Evolutionary conservation across 2,113 vertebrate species (phyloP), one percentile per base, ranked within the genome.

Genomic region (Megaceryle maxima): DNA sequence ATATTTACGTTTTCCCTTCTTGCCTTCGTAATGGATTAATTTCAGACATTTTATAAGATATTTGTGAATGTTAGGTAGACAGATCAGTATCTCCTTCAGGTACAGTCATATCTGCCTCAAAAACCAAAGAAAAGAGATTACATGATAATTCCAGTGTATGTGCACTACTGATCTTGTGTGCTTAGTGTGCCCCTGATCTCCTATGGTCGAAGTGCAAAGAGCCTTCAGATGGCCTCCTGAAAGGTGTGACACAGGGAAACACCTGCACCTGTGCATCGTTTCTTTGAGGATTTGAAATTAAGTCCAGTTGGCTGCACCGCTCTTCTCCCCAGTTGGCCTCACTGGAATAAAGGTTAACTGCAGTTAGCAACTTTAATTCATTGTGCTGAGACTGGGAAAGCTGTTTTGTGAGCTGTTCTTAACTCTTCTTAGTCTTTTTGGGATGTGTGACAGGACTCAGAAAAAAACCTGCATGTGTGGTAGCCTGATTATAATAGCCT

Each of bases 1-100:
- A 92, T 95, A 97, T 92, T 96, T 94, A 85, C 90, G 90, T 97
- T 97, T 97, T 95, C 73, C 13, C 92, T 94, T 95, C 96, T 97
- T 96, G 93, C 95, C 94, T 97, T 97, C 76, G 44, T 83, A 83
- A 83, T 94, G 85, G 97, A 95, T 79, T 97, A 57, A 97, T 95
- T 97, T 97, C 92, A 96, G 95, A 88, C 64, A 28, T 94, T 96
- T 94, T 88, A 56, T 46, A 77, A 85, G 87, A 64, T 72, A 72
- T 88, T 60, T 92, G 87, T 88, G 92, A 89, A 80, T 72, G 77
- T 90, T 78, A 87, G 64, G 86, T 37, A 86, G 85, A 60, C 68
- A 79, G 76, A 87, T 90, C 33, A 22, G 39, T 73, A 84, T 88
- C 86, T 92, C 63, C 35, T 84, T 78, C 55, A 72, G 70, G 72